A percentile compares a stretch with the other conserved stretches of the same genome.
phyloP scores from a whole-genome alignment of 2,888 invertebrate species.

The Plusia festucae region DNA sequence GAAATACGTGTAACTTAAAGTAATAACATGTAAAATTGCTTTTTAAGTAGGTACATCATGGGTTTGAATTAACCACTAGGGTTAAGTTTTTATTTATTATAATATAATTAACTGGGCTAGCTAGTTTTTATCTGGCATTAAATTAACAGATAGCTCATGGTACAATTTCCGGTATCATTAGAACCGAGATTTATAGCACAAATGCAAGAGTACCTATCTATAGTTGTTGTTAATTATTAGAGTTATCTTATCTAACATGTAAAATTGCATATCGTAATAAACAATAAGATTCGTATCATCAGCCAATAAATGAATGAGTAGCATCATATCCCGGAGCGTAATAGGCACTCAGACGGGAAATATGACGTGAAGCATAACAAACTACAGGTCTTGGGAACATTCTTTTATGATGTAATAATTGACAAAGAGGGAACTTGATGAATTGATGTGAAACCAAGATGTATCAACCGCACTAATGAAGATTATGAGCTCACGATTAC shows the following conservation, averaged over 20 bases:
- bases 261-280: slow-evolving; percentile 61
- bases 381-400: slow-evolving; percentile 79
- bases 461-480: slow-evolving; percentile 70
- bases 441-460: slow-evolving; percentile 75
- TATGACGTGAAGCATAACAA: slow-evolving; percentile 74
- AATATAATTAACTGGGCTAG: slow-evolving; percentile 10
- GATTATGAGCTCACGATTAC: slow-evolving; percentile 48
- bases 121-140: slow-evolving; percentile 24
- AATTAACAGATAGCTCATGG: slow-evolving; percentile 19
- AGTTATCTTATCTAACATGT: slow-evolving; percentile 45
- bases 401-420: slow-evolving; percentile 78
- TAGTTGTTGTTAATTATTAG: slow-evolving; percentile 42
- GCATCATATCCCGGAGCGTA: slow-evolving; percentile 66
- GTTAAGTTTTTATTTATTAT: slow-evolving; percentile 23
- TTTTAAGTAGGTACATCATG: not conserved
- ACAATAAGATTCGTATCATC: slow-evolving; percentile 71
- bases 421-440: slow-evolving; percentile 71
- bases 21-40: no score
- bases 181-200: slow-evolving; percentile 42
- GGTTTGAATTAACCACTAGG: not conserved
- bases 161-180: slow-evolving; percentile 39
- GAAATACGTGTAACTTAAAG: no score
- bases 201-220: slow-evolving; percentile 11
- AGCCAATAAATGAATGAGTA: slow-evolving; percentile 69
- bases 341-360: slow-evolving; percentile 70